phyloP scores from a whole-genome alignment of 2,113 vertebrate genomes.

The Cichladusa arquata region DNA sequence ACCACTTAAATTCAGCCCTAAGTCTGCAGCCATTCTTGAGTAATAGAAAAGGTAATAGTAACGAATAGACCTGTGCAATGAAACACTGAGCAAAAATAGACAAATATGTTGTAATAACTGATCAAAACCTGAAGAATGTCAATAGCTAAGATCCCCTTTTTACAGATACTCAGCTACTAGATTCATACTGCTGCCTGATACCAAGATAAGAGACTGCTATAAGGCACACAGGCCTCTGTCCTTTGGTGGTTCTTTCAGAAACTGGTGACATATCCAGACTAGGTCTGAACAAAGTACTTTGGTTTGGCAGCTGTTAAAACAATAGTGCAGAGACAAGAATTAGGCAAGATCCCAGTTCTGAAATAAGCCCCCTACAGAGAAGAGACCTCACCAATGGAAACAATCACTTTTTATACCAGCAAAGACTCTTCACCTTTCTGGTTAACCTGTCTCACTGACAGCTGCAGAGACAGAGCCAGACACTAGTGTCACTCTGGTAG shows the following conservation, averaged over 20 bases:
- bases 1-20: background rate
- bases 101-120: background rate
- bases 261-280: background rate
- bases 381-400: background rate
- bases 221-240: background rate
- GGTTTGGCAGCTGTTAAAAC: background rate
- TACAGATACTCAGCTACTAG: background rate
- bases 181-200: background rate
- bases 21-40: background rate
- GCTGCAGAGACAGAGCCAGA: background rate
- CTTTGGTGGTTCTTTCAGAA: background rate
- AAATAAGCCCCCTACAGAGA: background rate
- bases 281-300: background rate
- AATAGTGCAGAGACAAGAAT: conserved; percentile 7
- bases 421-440: background rate
- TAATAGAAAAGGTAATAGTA: background rate
- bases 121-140: background rate
- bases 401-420: background rate
- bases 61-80: background rate
- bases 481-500: background rate
- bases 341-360: background rate
- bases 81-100: background rate
- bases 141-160: background rate
- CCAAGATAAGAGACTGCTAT: background rate
- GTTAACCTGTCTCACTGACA: background rate